A percentile compares a stretch with the other conserved stretches of the same genome.
These are phyloP conservation scores for Haliclystus octoradiatus DNA, from an alignment of 30 jellyfish, hydroid and myxozoan species.

Conservation along the genomic window DNA sequence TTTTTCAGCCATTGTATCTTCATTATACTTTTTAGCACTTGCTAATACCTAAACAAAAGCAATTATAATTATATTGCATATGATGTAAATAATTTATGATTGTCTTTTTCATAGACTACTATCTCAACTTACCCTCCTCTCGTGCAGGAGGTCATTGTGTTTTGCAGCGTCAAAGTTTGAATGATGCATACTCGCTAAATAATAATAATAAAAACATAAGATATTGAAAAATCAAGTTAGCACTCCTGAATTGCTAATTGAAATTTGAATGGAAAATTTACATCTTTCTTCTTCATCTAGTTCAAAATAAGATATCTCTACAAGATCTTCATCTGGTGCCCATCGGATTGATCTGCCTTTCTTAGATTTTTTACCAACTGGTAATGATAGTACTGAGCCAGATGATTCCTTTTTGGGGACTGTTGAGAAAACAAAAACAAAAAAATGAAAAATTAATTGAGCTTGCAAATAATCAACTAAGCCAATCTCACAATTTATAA, in stretches of 20 bases:
- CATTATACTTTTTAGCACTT: slow-evolving; percentile 63
- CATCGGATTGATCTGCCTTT: slow-evolving; percentile 53
- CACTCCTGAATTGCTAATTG: background rate
- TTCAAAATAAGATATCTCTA: slow-evolving; percentile 51
- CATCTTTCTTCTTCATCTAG: slow-evolving; percentile 80
- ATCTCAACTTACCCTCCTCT: slow-evolving; percentile 45
- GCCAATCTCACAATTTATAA: no score
- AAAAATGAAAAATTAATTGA: no score
- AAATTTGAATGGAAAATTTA: background rate
- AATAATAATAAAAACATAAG: background rate
- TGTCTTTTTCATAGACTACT: background rate
- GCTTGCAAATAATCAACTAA: no score
- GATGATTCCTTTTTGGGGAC: no score
- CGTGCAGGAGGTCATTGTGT: slow-evolving; percentile 70
- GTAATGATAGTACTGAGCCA: no score
- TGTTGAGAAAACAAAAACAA: no score
- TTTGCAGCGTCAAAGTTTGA: slow-evolving; percentile 60
- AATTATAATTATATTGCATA: background rate
- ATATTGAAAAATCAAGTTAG: background rate
- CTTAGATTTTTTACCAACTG: no score
- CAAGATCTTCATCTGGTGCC: slow-evolving; percentile 78
- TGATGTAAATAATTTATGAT: background rate
- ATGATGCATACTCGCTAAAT: slow-evolving; percentile 54
- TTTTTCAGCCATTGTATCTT: slow-evolving; percentile 81
- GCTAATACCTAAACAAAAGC: slow-evolving; percentile 50